Base-by-base conservation (phyloP, 2,797 vertebrate genomes). In the Thripadectes ignobilis region DNA sequence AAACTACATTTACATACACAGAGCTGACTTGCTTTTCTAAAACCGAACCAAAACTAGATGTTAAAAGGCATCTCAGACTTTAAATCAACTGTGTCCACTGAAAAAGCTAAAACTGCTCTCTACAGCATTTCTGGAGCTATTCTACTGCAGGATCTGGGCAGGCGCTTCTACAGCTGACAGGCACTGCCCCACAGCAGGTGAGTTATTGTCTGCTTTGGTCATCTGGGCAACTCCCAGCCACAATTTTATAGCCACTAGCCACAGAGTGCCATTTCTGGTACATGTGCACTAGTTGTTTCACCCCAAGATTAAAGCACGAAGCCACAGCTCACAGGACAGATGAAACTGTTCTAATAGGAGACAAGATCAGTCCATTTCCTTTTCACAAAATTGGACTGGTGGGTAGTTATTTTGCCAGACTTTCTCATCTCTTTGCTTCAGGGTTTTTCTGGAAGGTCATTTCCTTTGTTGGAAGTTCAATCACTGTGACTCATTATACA, bases 381-480 rank as follows among this genome's bases (percentile, higher is more conserved):
- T 6, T 38, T 61, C 68, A 69, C 63, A 85, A 77, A 46, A 38
- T 6, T 57, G 55, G 65, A 21, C 34, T 57, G 51, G 18, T 58
- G 72, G 67, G 80, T 12, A 76, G 68, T 23, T 49, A 27, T 57
- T 88, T 7, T 81, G 48, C 51, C 79, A 87, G 85, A n/a, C 18
- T 79, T 63, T 67, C 48, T 82, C 67, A 86, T 32, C 67, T 87
- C 61, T 83, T 88, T 63, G 84, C 93, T 90, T 69, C 71, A 83
- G 95, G 79, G 36, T 1, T 49, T 92, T 73, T 92, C 38, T 63
- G 49, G 90, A 79, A 89, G 88, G 88, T 80, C 89, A 85, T 93
- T 96, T 96, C 93, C 95, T 76, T n/a, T 73, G 73, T 20, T 82
- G 73, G 57, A 93, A 93, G 89, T 88, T 90, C 80, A 82, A 30